These are phyloP conservation scores for Drosophila emarginata DNA, from an alignment of 2,888 invertebrate species.

Conservation along the genomic window DNA sequence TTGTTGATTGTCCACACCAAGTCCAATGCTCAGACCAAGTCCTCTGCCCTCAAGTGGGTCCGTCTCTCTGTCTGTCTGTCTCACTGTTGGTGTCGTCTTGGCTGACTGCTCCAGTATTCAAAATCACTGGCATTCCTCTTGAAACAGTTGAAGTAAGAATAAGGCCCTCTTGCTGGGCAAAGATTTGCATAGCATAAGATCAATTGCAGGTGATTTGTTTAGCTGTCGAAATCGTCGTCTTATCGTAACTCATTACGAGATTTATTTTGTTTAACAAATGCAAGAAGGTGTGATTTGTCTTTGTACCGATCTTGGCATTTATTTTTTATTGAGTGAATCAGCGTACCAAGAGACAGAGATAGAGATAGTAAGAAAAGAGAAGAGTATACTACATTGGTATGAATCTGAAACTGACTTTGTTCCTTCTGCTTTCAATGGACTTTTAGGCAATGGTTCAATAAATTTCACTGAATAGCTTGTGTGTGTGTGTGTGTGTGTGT, in stretches of 20 bases:
- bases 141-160: slow-evolving; percentile 12
- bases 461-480: slow-evolving; percentile 75
- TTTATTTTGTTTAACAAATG: slow-evolving; percentile 83
- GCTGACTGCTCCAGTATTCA: slow-evolving; percentile 71
- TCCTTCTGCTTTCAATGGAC: slow-evolving; percentile 53
- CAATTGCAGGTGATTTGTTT: slow-evolving; percentile 83
- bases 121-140: slow-evolving; percentile 76
- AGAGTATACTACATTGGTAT: no score
- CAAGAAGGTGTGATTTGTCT: slow-evolving; percentile 83
- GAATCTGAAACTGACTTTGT: no score
- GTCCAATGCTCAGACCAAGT: not conserved
- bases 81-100: not conserved
- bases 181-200: slow-evolving; percentile 78
- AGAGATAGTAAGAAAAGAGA: not conserved
- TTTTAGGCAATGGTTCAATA: slow-evolving; percentile 81
- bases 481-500: no score
- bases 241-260: slow-evolving; percentile 83
- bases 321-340: slow-evolving; percentile 75
- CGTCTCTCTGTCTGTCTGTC: not conserved
- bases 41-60: no score
- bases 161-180: slow-evolving; percentile 6
- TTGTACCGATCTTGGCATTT: slow-evolving; percentile 76
- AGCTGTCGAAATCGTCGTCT: slow-evolving; percentile 83
- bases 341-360: not conserved
- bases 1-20: slow-evolving; percentile 76